Evolutionary conservation across 2,113 vertebrate species (phyloP).

Genomic region (Pseudolaguvia tuberculata): DNA sequence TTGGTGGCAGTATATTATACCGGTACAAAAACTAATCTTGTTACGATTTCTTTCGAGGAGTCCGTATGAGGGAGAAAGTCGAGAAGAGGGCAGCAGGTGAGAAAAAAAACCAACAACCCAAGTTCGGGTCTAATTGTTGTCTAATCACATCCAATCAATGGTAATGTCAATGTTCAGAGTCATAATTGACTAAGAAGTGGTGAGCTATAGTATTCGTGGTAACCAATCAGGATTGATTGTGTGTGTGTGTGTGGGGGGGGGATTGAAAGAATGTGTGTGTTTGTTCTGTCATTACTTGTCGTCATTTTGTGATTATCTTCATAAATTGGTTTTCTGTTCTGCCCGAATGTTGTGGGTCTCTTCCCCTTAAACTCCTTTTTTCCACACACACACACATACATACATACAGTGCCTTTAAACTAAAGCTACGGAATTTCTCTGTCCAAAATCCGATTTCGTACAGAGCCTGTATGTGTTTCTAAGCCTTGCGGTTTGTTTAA

Average conservation of each 20-base stretch:
- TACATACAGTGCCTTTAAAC: no score
- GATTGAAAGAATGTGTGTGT: background rate
- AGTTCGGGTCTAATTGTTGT: conserved; percentile 39
- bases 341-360: background rate
- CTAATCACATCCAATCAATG: conserved; percentile 57
- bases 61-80: conserved; percentile 91
- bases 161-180: conserved; percentile 48
- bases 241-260: conserved; percentile 40
- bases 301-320: conserved; percentile 8
- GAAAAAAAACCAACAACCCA: conserved; percentile 55
- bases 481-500: background rate
- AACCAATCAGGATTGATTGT: conserved; percentile 54
- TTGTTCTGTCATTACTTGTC: conserved; percentile 13
- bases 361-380: background rate
- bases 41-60: conserved; percentile 84
- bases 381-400: background rate
- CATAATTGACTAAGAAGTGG: conserved; percentile 55
- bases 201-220: conserved; percentile 38
- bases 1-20: conserved; percentile 23
- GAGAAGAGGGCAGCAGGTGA: conserved; percentile 90
- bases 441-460: no score
- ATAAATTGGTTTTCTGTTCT: conserved; percentile 7
- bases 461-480: background rate
- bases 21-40: conserved; percentile 65
- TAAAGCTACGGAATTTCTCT: no score